Percentiles rank a stretch among this genome's conserved stretches.
Conservation (phyloP, 2,113 vertebrate genomes). For the Scomber scombrus region DNA sequence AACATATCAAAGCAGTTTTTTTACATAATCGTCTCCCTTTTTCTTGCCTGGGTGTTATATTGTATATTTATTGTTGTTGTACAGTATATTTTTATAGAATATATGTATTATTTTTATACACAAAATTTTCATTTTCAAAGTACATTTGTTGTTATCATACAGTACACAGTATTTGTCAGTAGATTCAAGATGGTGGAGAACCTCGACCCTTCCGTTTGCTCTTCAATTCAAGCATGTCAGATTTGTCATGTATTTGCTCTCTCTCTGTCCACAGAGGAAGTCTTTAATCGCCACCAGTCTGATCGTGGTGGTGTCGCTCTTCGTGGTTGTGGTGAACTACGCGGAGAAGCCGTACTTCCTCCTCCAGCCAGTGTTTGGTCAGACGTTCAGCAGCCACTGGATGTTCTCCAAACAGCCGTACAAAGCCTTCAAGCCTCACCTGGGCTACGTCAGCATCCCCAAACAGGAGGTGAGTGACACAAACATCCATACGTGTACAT, state of each 20-base stretch:
- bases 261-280: slow-evolving; percentile 86
- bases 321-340: slow-evolving; percentile 91
- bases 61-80: too few relatives aligned
- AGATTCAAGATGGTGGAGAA: background rate
- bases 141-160: background rate
- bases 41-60: too few relatives aligned
- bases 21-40: too few relatives aligned
- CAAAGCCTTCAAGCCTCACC: slow-evolving; percentile 88
- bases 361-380: slow-evolving; percentile 90
- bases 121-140: background rate
- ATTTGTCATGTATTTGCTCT: background rate
- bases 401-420: slow-evolving; percentile 88
- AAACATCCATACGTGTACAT: too few relatives aligned
- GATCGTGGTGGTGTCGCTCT: slow-evolving; percentile 88
- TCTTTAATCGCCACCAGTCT: slow-evolving; percentile 89
- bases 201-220: background rate
- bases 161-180: background rate
- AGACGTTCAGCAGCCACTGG: slow-evolving; percentile 86
- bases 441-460: slow-evolving; percentile 92
- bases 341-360: slow-evolving; percentile 91
- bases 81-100: too few relatives aligned
- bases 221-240: background rate
- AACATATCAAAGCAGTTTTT: too few relatives aligned
- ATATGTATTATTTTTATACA: too few relatives aligned
- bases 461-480: slow-evolving; percentile 91